Conservation (phyloP, 2,797 vertebrate genomes). For the Syngnathus rostellatus region DNA sequence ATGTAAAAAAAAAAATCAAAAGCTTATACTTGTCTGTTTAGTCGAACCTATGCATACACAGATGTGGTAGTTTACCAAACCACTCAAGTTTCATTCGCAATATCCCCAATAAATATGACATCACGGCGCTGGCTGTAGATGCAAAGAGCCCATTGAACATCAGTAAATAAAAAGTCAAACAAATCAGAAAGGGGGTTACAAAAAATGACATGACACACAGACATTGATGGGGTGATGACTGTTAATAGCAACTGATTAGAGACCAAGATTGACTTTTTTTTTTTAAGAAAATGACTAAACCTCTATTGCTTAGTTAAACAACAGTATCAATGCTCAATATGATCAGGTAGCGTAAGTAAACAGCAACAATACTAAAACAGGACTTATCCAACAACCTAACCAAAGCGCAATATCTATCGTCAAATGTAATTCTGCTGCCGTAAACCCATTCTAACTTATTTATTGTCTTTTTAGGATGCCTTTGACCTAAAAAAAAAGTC, state of each 20-base stretch:
- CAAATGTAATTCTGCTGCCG: neutral
- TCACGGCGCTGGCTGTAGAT: no score
- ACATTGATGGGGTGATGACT: slow-evolving; percentile 48
- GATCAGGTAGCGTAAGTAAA: neutral
- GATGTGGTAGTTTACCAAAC: no score
- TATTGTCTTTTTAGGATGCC: neutral
- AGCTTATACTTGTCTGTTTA: no score
- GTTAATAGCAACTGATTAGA: slow-evolving; percentile 45
- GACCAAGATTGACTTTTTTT: slow-evolving; percentile 25
- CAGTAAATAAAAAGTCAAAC: neutral
- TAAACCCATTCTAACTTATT: neutral
- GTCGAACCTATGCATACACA: no score
- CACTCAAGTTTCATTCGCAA: no score
- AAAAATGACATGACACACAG: slow-evolving; percentile 18
- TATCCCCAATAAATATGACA: no score
- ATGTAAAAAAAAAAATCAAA: neutral
- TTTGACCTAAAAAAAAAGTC: neutral
- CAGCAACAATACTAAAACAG: neutral
- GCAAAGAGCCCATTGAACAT: slow-evolving; percentile 6
- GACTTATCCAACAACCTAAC: neutral
- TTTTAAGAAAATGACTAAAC: neutral
- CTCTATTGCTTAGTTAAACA: neutral
- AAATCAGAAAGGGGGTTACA: slow-evolving; percentile 6
- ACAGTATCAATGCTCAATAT: neutral
- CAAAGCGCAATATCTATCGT: neutral